phyloP scores from a whole-genome alignment of 2,888 invertebrate genomes.

The Serrognathus titanus region DNA sequence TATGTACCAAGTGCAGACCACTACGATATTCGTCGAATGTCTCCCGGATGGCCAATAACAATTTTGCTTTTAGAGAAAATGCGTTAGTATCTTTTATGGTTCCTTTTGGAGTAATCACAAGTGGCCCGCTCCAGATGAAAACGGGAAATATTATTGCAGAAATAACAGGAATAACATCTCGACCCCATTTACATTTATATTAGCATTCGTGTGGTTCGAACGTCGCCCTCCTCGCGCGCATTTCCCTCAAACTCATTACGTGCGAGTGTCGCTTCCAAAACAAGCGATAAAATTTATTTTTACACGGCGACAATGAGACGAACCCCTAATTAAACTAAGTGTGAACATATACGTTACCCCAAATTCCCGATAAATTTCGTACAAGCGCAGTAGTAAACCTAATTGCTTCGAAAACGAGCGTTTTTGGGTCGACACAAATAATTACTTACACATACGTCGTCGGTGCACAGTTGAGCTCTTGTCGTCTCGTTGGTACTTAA shows the following conservation, averaged over 20 bases:
- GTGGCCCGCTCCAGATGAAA: conserved; percentile 18
- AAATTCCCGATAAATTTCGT: conserved; percentile 1
- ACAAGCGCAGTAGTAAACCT: neutral
- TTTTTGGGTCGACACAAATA: conserved; percentile 5
- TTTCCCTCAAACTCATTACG: neutral
- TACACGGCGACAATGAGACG: conserved; percentile 2
- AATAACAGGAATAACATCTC: conserved; percentile 12
- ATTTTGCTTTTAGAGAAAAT: conserved; percentile 26
- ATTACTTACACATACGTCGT: conserved; percentile 27
- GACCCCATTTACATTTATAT: conserved; percentile 15
- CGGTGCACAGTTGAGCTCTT: conserved; percentile 23
- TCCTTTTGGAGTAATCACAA: conserved; percentile 27
- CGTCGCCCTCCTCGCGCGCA: neutral
- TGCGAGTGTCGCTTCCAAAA: neutral
- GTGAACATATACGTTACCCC: conserved; percentile 9
- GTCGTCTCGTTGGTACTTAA: conserved; percentile 4
- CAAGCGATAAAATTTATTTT: conserved; percentile 13
- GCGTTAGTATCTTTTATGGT: conserved; percentile 27
- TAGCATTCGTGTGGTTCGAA: conserved; percentile 2
- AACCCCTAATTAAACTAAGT: conserved; percentile 6
- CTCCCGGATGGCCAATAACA: conserved; percentile 29
- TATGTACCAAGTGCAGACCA: conserved; percentile 2
- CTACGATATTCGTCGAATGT: conserved; percentile 28
- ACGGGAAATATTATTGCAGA: conserved; percentile 20
- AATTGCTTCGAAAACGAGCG: neutral